Percentiles rank a stretch among this genome's conserved stretches.
Evolutionary conservation across 1,140 invertebrate genomes (phyloP).

Genomic region (Pentalonia nigronervosa): DNA sequence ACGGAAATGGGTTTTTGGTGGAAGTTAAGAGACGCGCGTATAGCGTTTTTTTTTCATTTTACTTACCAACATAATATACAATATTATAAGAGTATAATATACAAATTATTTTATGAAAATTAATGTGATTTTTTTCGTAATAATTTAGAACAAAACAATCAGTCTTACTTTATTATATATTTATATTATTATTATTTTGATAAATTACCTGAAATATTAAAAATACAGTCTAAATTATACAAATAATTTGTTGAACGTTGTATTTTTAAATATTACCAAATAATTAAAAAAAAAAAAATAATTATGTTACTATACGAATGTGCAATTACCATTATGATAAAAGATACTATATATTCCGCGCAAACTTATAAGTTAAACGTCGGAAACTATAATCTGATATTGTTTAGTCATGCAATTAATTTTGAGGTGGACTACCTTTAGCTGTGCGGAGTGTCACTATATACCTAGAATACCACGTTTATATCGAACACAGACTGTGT

Average conservation of each 20-base stretch:
- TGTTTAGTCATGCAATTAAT: neutral
- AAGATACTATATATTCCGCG: neutral
- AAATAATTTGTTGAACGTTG: neutral
- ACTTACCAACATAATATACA: neutral
- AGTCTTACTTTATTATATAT: neutral
- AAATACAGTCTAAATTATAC: neutral
- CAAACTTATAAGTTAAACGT: neutral
- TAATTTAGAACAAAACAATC: slow-evolving; percentile 5
- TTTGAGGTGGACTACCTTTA: neutral
- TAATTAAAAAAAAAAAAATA: neutral
- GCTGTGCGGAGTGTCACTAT: neutral
- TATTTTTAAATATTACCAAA: neutral
- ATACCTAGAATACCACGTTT: neutral
- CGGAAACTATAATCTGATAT: neutral
- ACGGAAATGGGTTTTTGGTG: slow-evolving; percentile 20
- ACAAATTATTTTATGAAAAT: slow-evolving; percentile 47
- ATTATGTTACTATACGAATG: neutral
- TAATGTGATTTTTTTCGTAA: slow-evolving; percentile 32
- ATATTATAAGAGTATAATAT: neutral
- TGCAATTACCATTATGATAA: neutral
- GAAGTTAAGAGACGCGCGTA: neutral
- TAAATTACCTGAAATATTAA: neutral
- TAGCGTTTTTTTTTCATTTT: slow-evolving; percentile 6
- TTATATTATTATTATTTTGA: slow-evolving; percentile 26
- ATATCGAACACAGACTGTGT: neutral